Conservation (phyloP, 1,140 invertebrate genomes). For the Pemphigus obesinymphae region DNA sequence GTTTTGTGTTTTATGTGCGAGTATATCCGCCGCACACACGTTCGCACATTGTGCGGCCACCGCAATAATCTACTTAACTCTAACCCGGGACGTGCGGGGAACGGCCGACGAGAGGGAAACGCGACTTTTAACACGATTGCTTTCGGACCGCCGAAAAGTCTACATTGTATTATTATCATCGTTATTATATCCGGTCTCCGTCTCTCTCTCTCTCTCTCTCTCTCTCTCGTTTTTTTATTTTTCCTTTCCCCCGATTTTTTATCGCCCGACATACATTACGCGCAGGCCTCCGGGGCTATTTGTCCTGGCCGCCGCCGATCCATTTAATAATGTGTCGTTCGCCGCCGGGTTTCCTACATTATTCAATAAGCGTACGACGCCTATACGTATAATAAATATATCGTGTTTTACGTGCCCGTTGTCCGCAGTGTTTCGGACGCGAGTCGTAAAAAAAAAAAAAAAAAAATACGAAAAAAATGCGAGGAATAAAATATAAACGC, state of each 20-base stretch:
- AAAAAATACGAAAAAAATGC: neutral
- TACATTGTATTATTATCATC: too few species aligned
- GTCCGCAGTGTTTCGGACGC: too few species aligned
- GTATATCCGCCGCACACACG: neutral
- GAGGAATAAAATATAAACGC: too few species aligned
- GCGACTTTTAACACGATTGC: slow-evolving; percentile 26
- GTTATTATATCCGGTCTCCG: too few species aligned
- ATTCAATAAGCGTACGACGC: neutral
- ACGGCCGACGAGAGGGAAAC: neutral
- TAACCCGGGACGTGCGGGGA: neutral
- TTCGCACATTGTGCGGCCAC: neutral
- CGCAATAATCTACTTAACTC: slow-evolving; percentile 28
- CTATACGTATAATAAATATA: neutral
- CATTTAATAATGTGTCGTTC: slow-evolving; percentile 1
- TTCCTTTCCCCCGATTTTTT: slow-evolving; percentile 25
- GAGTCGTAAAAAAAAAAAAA: neutral
- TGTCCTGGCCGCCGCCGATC: neutral
- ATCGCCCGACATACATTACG: slow-evolving; percentile 27
- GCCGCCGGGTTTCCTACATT: slow-evolving; percentile 21
- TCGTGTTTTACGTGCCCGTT: neutral
- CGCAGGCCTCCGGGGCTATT: slow-evolving; percentile 25
- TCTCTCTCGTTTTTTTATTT: neutral
- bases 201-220: neutral
- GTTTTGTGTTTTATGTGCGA: slow-evolving; percentile 11
- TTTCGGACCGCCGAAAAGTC: neutral